Percentiles rank a stretch among this genome's conserved stretches.
Evolutionary conservation across 2,797 vertebrate species (phyloP).

Genomic region (Thalassophryne amazonica): DNA sequence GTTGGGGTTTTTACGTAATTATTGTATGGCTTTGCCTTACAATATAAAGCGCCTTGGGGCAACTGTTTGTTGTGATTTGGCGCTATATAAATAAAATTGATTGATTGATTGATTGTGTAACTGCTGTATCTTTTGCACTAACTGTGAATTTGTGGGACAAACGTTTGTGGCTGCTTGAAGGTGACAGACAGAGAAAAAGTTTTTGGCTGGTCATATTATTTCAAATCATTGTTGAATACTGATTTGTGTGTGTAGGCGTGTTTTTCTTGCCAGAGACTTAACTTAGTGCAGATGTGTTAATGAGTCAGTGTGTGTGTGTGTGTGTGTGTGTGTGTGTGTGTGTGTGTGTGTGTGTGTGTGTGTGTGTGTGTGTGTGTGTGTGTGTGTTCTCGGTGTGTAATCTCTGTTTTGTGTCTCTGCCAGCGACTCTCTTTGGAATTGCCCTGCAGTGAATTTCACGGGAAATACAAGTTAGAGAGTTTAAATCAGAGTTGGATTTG

Average conservation of each 20-base stretch:
- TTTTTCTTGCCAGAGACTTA: too few species aligned
- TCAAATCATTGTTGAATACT: not conserved
- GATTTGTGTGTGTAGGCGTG: constrained; percentile 13
- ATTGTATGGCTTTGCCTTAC: too few species aligned
- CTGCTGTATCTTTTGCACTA: not conserved
- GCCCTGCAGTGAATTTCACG: constrained; percentile 44
- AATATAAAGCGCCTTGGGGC: too few species aligned
- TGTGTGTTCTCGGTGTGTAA: too few species aligned
- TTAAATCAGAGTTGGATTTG: constrained; percentile 58
- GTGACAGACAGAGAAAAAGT: not conserved
- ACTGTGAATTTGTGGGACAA: too few species aligned
- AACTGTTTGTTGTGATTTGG: too few species aligned
- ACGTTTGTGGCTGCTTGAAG: not conserved
- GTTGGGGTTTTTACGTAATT: too few species aligned
- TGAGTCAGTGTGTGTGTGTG: not conserved
- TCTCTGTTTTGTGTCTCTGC: constrained; percentile 6
- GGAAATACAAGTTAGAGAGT: constrained; percentile 51
- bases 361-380: too few species aligned
- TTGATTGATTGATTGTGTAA: too few species aligned
- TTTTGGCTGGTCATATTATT: not conserved
- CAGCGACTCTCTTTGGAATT: constrained; percentile 39
- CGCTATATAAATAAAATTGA: too few species aligned
- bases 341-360: not conserved
- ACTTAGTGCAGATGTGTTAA: not conserved
- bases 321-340: constrained; percentile 11